Conservation (phyloP, 2,888 invertebrate genomes). For the Andrena bicolor region DNA sequence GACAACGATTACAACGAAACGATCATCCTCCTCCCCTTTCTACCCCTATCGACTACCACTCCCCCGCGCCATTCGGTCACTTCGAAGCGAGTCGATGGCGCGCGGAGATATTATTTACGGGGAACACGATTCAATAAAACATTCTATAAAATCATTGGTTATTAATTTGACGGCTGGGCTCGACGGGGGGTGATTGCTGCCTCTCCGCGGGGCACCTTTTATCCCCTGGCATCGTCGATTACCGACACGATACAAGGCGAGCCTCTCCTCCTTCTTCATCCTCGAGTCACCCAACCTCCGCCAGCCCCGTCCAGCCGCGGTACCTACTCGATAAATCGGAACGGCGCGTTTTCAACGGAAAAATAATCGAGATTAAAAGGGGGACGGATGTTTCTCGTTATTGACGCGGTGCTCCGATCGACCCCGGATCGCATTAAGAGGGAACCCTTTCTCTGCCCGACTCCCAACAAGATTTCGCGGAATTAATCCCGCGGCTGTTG, state of each 20-base stretch:
- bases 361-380: slow-evolving; percentile 42
- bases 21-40: slow-evolving; percentile 32
- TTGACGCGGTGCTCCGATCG: background rate
- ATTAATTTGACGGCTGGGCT: slow-evolving; percentile 83
- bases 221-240: slow-evolving; percentile 75
- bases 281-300: slow-evolving; percentile 6
- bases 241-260: slow-evolving; percentile 57
- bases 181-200: slow-evolving; percentile 80
- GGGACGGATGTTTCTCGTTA: slow-evolving; percentile 5
- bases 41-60: background rate
- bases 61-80: slow-evolving; percentile 19
- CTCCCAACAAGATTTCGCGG: background rate
- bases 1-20: slow-evolving; percentile 50
- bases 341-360: slow-evolving; percentile 39
- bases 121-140: slow-evolving; percentile 82
- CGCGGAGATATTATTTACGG: slow-evolving; percentile 78
- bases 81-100: slow-evolving; percentile 67
- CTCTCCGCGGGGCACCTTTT: slow-evolving; percentile 73
- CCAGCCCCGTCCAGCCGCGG: slow-evolving; percentile 11
- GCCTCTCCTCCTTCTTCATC: slow-evolving; percentile 22
- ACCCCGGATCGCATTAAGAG: background rate
- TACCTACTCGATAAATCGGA: slow-evolving; percentile 25
- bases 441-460: background rate
- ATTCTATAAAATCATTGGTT: slow-evolving; percentile 84
- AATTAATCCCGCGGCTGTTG: too few relatives aligned